Base-by-base conservation (phyloP, 2,888 invertebrate genomes). In the Choreutis nemorana region DNA sequence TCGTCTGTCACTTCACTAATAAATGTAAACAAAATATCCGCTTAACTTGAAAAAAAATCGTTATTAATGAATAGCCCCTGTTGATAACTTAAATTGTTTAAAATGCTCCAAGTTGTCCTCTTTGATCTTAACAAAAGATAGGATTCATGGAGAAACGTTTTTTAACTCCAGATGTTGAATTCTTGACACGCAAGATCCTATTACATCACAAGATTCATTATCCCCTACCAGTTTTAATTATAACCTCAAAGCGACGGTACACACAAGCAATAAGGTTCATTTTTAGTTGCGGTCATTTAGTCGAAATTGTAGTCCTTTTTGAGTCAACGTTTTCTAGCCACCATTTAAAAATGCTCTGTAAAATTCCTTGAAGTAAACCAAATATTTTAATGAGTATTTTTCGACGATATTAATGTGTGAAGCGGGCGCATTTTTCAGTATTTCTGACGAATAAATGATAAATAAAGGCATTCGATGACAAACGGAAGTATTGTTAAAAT, bases 21-120 rank as follows among this genome's bases (percentile, higher is more conserved):
- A 73, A 73, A 77, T 64, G 72, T 77, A 75, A 77, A 77, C 77
- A 77, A 73, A 72, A 64, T 61, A 62, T 53, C 55, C 47, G 50
- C 61, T 72, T 72, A n/a, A n/a, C 66, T 63, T 62, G 49, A 47
- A 39, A 47, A 50, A 41, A 55, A 58, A 61, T 58, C 44, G 48
- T 66, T 66, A 72, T 65, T 66, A 71, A 75, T 68, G 66, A 67
- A 62, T 54, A 45, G 43, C 40, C 41, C 40, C 39, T 42, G 58
- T 48, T 62, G 66, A 71, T 67, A 64, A 60, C 43, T 62, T 62
- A 68, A 72, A 75, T 72, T 77, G 66, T 65, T 63, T 57, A 48
- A 45, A 51, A 60, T 61, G 54, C 52, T 52, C 51, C 44, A 38
- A 48, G 39, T 52, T 50, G 53, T 49, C 41, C 39, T 39, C 45